Conservation (phyloP, 2,797 vertebrate genomes). For the Pantherophis vulpinus region DNA sequence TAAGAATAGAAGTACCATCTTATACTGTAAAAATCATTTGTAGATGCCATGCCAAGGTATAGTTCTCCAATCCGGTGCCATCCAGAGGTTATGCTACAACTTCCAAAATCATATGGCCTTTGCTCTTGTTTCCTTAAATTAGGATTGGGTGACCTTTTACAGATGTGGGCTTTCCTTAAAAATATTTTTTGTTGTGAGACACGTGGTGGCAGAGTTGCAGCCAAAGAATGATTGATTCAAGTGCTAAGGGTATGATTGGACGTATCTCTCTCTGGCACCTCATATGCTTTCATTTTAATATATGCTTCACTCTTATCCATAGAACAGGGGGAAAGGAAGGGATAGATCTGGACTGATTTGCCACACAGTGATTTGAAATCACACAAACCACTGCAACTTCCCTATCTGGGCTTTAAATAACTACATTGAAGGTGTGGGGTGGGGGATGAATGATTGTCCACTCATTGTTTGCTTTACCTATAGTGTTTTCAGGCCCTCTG, state of each 20-base stretch:
- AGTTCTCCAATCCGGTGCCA: background rate
- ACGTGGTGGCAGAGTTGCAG: background rate
- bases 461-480: conserved; percentile 75
- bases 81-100: background rate
- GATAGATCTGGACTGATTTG: background rate
- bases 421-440: background rate
- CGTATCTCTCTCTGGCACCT: background rate
- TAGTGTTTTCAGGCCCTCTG: conserved; percentile 86
- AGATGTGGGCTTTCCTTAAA: background rate
- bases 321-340: background rate
- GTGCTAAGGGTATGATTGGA: background rate
- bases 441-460: background rate
- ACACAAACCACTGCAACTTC: background rate
- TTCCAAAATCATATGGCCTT: background rate
- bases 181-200: background rate
- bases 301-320: background rate
- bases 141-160: background rate
- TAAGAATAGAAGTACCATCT: background rate
- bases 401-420: background rate
- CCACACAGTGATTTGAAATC: background rate
- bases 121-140: background rate
- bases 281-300: background rate
- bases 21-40: background rate
- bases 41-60: background rate
- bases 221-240: background rate